A percentile compares a stretch with the other conserved stretches of the same genome.
phyloP scores from a whole-genome alignment of 1,140 invertebrate genomes.

The Pseudomyrmex gracilis region DNA sequence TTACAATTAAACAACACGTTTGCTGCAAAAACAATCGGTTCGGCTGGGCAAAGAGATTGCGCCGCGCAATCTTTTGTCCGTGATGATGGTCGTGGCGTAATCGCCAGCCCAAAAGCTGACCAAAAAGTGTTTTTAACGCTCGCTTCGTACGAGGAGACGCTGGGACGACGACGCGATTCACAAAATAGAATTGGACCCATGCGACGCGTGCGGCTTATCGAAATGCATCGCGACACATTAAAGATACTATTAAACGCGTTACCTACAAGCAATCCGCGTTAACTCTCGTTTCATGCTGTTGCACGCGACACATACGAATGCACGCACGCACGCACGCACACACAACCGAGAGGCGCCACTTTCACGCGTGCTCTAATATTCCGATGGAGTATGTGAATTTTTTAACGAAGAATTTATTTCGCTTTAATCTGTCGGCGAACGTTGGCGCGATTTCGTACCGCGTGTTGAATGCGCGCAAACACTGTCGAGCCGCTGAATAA shows the following conservation, averaged over 20 bases:
- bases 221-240: constrained; percentile 11
- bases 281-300: constrained; percentile 29
- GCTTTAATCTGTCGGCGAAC: constrained; percentile 20
- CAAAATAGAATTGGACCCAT: constrained; percentile 43
- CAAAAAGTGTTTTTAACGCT: constrained; percentile 16
- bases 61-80: constrained; percentile 16
- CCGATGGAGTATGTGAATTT: constrained; percentile 21
- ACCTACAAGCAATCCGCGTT: neutral
- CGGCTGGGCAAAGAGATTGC: constrained; percentile 28
- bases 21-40: constrained; percentile 14
- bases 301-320: no score
- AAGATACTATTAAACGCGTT: constrained; percentile 11
- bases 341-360: constrained; percentile 14
- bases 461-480: constrained; percentile 29
- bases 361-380: constrained; percentile 35
- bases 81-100: constrained; percentile 3
- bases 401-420: constrained; percentile 44
- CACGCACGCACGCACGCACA: no score
- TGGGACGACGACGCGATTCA: constrained; percentile 21
- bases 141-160: constrained; percentile 28
- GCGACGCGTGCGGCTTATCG: constrained; percentile 35
- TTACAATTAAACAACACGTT: constrained; percentile 52
- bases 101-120: neutral
- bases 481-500: neutral
- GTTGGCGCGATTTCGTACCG: constrained; percentile 21